Evolutionary conservation across 2,888 invertebrate genomes (phyloP), one percentile per base, ranked within the genome.

Genomic region (Phalera bucephala): DNA sequence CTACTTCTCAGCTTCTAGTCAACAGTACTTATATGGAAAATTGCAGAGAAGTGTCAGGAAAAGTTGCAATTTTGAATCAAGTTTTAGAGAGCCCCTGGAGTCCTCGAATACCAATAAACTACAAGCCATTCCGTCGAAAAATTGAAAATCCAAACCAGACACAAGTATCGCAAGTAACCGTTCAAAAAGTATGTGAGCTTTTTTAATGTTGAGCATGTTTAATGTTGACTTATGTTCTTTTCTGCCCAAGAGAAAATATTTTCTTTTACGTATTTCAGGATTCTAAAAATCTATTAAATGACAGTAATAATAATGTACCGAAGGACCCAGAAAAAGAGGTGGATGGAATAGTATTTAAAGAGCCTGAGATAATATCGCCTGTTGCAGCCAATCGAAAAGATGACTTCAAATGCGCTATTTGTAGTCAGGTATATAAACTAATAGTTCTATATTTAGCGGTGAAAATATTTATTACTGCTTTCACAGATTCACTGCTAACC

Each of bases 11-110:
- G 7, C 12, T 33, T 20, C 33, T 4, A 19, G 27, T 1, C 20
- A 22, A 20, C 1, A 34, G 23, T 34, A n/a, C 25, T 25, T 14
- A n/a, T 21, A n/a, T 29, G 10, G 36, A 35, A 23, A 23, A 8
- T 13, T 41, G 13, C 4, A 53, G 43, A 23, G 36, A 45, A 20
- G 25, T 34, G 12, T 40, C 46, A 19, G 26, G 46, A 42, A 71
- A 57, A 54, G 72, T 60, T 37, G 74, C 77, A 12, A 80, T 91
- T 45, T 80, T 83, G 31, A 91, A 91, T 60, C 80, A 89, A 55
- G 91, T 92, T 10, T 59, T 91, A 52, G 90, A 91, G n/a, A 91
- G 84, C 60, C 92, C 92, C 7, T 92, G 92, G 92, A 80, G 78
- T 51, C 85, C 91, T 1, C 80, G 88, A 25, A 62, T 72, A 29